These are phyloP conservation scores for Smutsia temminckii DNA, from an alignment of 2,797 vertebrate genomes.

Conservation along the genomic window DNA sequence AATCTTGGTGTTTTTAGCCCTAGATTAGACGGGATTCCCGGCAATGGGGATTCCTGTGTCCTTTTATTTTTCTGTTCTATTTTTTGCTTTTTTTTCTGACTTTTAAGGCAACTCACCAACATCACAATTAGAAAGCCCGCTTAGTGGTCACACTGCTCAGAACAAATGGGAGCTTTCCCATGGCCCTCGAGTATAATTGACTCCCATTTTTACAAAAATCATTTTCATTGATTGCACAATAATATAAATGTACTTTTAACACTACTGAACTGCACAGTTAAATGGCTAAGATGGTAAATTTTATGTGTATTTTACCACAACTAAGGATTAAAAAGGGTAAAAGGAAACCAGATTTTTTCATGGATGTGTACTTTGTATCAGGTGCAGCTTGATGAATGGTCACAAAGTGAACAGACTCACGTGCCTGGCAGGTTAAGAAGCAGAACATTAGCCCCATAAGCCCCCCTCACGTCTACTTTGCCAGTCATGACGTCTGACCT, in stretches of 20 bases:
- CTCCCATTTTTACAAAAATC: not conserved
- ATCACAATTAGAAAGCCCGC: not conserved
- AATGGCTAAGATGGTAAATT: not conserved
- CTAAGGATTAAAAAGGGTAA: not conserved
- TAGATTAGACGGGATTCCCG: not conserved
- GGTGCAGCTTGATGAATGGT: not conserved
- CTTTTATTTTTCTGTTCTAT: not conserved
- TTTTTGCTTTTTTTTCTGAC: not conserved
- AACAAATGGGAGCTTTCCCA: not conserved
- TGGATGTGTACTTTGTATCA: not conserved
- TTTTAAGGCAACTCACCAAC: not conserved
- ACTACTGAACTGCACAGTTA: too few relatives aligned
- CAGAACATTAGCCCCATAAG: not conserved
- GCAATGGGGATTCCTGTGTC: not conserved
- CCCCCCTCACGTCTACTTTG: not conserved
- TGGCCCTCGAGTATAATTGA: rapidly evolving
- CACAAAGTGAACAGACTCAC: not conserved
- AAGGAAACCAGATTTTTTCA: not conserved
- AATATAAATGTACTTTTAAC: not conserved
- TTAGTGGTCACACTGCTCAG: not conserved
- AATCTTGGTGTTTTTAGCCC: not conserved
- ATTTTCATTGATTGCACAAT: not conserved
- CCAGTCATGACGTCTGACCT: not conserved
- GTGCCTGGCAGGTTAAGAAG: not conserved
- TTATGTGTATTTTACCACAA: not conserved